Evolutionary conservation across 1,140 invertebrate species (phyloP).

Genomic region (Drosophila sechellia): DNA sequence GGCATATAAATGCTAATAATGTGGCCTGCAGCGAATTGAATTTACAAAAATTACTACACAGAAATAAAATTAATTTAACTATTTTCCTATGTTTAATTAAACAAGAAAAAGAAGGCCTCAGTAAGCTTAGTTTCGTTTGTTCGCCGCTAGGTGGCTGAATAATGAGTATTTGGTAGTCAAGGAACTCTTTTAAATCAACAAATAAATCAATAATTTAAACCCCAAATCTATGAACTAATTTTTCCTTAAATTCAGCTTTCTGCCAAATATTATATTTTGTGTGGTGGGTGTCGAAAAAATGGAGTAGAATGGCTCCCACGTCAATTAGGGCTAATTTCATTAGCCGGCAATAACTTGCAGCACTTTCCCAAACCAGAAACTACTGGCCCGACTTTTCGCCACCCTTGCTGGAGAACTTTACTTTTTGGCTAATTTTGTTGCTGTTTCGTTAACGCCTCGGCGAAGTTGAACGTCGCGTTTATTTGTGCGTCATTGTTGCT

Average conservation of each 20-base stretch:
- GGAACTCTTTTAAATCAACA: no score
- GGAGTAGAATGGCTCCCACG: slow-evolving; percentile 52
- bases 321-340: slow-evolving; percentile 82
- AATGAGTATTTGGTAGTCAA: no score
- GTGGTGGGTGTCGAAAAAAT: slow-evolving; percentile 5
- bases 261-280: slow-evolving; percentile 5
- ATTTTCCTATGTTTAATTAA: not conserved
- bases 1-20: slow-evolving; percentile 43
- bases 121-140: no score
- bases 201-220: not conserved
- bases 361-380: slow-evolving; percentile 62
- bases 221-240: not conserved
- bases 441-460: slow-evolving; percentile 70
- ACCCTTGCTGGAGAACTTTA: slow-evolving; percentile 47
- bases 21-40: slow-evolving; percentile 13
- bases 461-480: slow-evolving; percentile 77
- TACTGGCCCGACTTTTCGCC: slow-evolving; percentile 21
- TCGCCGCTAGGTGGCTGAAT: no score
- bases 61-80: not conserved
- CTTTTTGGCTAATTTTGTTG: slow-evolving; percentile 81
- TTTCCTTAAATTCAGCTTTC: slow-evolving; percentile 1
- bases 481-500: slow-evolving; percentile 63
- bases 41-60: slow-evolving; percentile 1
- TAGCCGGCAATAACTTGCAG: slow-evolving; percentile 78
- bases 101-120: no score